Conservation (phyloP, 37 sponge, comb jelly and placozoan genomes). For the Bolinopsis microptera region DNA sequence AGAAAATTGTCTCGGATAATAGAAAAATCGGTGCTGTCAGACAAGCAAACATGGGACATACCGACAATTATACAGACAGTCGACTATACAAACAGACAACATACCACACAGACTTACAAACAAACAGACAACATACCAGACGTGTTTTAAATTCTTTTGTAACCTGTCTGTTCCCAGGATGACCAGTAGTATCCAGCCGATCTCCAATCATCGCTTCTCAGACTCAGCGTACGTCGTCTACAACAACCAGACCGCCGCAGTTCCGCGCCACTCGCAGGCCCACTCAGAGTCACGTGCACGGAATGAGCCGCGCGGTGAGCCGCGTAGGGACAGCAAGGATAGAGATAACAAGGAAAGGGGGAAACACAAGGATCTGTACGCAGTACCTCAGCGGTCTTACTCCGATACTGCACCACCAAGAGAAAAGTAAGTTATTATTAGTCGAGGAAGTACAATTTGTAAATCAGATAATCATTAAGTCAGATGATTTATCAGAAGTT, state of each 20-base stretch:
- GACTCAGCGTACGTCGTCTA: neutral
- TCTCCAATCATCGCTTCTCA: neutral
- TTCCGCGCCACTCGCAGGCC: neutral
- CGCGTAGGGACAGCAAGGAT: neutral
- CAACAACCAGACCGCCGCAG: neutral
- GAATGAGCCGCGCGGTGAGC: neutral
- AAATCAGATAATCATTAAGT: neutral
- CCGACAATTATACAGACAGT: neutral
- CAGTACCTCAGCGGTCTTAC: neutral
- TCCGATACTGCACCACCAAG: neutral
- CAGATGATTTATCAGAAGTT: neutral
- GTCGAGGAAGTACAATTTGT: neutral
- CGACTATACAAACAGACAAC: neutral
- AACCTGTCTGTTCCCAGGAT: too few species aligned
- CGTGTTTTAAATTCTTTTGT: neutral
- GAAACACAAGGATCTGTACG: neutral
- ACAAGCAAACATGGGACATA: too few species aligned
- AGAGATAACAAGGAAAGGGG: neutral
- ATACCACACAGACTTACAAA: neutral
- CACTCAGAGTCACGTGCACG: neutral
- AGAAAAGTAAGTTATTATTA: neutral
- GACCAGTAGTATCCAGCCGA: neutral
- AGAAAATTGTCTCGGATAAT: neutral
- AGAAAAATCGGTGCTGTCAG: too few species aligned
- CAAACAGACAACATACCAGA: neutral